Evolutionary conservation across 2,113 vertebrate species (phyloP).

Genomic region (Albula goreensis): DNA sequence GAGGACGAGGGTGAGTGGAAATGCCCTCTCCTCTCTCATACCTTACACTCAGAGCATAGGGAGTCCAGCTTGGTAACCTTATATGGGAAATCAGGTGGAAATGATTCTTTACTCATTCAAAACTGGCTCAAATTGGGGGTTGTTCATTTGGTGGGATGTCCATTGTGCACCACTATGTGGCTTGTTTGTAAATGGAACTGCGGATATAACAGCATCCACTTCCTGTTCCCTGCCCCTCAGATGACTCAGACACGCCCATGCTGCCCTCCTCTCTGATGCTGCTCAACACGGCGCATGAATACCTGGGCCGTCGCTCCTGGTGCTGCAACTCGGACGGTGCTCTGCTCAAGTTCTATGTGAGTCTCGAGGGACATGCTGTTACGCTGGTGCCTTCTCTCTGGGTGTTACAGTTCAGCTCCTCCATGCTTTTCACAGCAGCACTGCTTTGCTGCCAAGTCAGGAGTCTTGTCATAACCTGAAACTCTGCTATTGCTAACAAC

Average conservation of each 20-base stretch:
- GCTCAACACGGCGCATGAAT: conserved; percentile 93
- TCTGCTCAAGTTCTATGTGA: conserved; percentile 92
- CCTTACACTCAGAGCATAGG: background rate
- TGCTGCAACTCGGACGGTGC: conserved; percentile 92
- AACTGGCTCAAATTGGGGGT: too few relatives aligned
- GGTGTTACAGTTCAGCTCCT: too few relatives aligned
- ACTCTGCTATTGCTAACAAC: too few relatives aligned
- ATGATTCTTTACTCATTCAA: too few relatives aligned
- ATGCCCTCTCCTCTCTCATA: background rate
- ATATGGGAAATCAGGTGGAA: too few relatives aligned
- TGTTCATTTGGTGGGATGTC: too few relatives aligned
- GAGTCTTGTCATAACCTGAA: too few relatives aligned
- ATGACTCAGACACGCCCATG: conserved; percentile 77
- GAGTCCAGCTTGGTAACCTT: too few relatives aligned
- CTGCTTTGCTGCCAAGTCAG: too few relatives aligned
- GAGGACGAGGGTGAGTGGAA: conserved; percentile 79
- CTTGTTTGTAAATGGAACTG: too few relatives aligned
- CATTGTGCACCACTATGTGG: background rate
- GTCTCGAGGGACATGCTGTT: conserved; percentile 43
- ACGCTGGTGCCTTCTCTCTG: background rate
- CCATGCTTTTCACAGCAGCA: too few relatives aligned
- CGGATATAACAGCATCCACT: background rate
- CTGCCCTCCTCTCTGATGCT: conserved; percentile 94
- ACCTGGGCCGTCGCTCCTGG: conserved; percentile 88
- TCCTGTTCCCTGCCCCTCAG: conserved; percentile 46